These are phyloP conservation scores for Melanostoma mellinum DNA, from an alignment of 2,888 invertebrate genomes.

Conservation along the genomic window DNA sequence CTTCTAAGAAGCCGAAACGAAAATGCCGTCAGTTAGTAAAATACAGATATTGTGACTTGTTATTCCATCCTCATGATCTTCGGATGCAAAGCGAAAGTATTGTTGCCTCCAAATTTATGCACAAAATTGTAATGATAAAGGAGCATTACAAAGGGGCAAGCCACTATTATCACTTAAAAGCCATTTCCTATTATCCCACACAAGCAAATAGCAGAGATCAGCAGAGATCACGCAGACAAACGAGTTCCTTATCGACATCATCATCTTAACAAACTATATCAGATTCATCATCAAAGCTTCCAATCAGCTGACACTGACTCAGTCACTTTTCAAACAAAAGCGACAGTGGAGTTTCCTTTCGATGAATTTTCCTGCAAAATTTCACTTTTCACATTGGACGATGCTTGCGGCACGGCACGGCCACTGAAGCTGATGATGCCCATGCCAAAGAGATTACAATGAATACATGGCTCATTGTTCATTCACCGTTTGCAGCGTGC, in stretches of 20 bases:
- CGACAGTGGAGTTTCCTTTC: conserved; percentile 48
- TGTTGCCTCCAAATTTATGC: too few relatives aligned
- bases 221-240: conserved; percentile 54
- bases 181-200: not conserved
- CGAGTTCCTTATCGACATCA: conserved; percentile 54
- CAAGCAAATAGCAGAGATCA: conserved; percentile 24
- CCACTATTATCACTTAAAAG: not conserved
- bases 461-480: conserved; percentile 60
- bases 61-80: too few relatives aligned
- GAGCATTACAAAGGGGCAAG: too few relatives aligned
- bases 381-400: conserved; percentile 65
- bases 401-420: conserved; percentile 6
- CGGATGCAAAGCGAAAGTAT: too few relatives aligned
- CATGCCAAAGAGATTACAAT: conserved; percentile 49
- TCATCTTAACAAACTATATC: conserved; percentile 31
- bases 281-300: conserved; percentile 20
- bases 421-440: conserved; percentile 16
- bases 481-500: conserved; percentile 29
- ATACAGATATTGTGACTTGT: too few relatives aligned
- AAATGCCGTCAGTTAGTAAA: too few relatives aligned
- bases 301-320: conserved; percentile 23
- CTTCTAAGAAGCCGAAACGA: too few relatives aligned
- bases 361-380: conserved; percentile 53
- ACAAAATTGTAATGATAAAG: too few relatives aligned
- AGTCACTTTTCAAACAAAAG: conserved; percentile 24